Percentiles rank a stretch among this genome's conserved stretches.
These are phyloP conservation scores for Gila robusta DNA, from an alignment of 2,797 vertebrate genomes.

Conservation along the genomic window DNA sequence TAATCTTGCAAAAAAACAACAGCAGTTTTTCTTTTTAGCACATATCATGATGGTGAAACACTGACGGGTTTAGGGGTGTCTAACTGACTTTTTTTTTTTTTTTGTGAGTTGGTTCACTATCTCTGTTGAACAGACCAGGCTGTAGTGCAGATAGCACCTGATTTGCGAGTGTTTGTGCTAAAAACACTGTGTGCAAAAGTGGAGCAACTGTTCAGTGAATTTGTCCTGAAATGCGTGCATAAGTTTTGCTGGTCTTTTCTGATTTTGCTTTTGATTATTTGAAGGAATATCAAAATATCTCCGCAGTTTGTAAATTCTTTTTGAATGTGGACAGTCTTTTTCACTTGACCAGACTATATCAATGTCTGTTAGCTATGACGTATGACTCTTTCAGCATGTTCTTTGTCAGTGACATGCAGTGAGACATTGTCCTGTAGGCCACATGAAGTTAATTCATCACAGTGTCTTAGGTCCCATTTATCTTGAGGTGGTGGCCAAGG, in stretches of 20 bases:
- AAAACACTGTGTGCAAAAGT: neutral
- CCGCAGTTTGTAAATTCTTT: neutral
- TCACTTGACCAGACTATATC: neutral
- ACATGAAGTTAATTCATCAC: slow-evolving; percentile 2
- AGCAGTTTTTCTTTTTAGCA: neutral
- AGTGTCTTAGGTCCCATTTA: neutral
- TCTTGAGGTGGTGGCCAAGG: neutral
- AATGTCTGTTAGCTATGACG: neutral
- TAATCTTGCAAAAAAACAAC: too few relatives aligned
- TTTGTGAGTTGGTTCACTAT: neutral
- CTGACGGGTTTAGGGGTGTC: neutral
- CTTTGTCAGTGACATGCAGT: neutral
- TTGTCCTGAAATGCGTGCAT: neutral
- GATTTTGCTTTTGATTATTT: neutral
- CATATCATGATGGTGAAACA: neutral
- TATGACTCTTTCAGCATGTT: neutral
- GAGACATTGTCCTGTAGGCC: neutral
- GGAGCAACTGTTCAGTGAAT: neutral
- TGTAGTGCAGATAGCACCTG: neutral
- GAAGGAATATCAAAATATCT: neutral
- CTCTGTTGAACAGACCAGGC: neutral
- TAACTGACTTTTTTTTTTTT: too few relatives aligned
- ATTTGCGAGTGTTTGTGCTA: neutral
- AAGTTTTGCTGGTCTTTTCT: neutral
- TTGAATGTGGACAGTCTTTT: neutral